Conservation (phyloP, 1,140 invertebrate species). For the Nymphalis io region DNA sequence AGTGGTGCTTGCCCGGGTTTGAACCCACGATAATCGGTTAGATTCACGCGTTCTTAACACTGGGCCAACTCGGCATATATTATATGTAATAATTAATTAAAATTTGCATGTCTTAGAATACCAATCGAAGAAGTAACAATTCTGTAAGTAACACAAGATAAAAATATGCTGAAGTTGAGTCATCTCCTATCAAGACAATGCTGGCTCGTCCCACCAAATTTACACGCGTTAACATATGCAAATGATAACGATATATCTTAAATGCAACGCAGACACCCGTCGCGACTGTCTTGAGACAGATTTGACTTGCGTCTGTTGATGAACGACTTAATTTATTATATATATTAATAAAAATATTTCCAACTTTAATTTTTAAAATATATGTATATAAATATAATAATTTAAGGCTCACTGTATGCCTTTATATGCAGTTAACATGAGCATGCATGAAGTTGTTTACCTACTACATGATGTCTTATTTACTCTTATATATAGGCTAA, state of each 20-base stretch:
- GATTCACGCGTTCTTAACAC: too few species aligned
- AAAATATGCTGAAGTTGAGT: slow-evolving; percentile 32
- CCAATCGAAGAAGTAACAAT: slow-evolving; percentile 18
- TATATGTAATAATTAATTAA: too few species aligned
- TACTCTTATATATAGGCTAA: too few species aligned
- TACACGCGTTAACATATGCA: slow-evolving; percentile 49
- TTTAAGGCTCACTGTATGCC: too few species aligned
- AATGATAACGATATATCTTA: slow-evolving; percentile 45
- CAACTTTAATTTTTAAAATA: too few species aligned
- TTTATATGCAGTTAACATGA: neutral
- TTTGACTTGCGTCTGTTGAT: neutral
- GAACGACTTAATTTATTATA: neutral
- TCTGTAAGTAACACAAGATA: slow-evolving; percentile 3
- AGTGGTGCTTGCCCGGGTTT: too few species aligned
- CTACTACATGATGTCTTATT: too few species aligned
- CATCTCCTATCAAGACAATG: slow-evolving; percentile 38
- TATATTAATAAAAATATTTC: too few species aligned
- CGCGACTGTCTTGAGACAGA: slow-evolving; percentile 19
- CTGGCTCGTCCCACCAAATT: slow-evolving; percentile 41
- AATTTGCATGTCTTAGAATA: too few species aligned
- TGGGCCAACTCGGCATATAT: too few species aligned
- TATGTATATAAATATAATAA: too few species aligned
- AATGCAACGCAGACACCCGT: slow-evolving; percentile 2
- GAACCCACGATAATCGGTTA: too few species aligned
- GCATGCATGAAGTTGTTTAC: neutral